Evolutionary conservation across 2,113 vertebrate species (phyloP).

Genomic region (Hippocampus guttulatus): DNA sequence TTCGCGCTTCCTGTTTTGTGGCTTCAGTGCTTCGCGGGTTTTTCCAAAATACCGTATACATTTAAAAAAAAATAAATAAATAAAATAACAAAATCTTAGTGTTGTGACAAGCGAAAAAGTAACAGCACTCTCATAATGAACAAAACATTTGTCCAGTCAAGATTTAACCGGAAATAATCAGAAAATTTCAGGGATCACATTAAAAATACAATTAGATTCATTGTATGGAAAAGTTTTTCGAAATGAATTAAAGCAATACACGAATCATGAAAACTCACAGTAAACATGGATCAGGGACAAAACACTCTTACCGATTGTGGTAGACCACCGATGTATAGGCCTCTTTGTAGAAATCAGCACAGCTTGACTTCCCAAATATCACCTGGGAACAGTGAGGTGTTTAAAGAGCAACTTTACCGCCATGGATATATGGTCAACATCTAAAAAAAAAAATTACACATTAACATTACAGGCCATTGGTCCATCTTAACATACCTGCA

Average conservation of each 20-base stretch:
- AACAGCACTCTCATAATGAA: too few species aligned
- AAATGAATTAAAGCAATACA: too few species aligned
- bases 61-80: too few species aligned
- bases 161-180: too few species aligned
- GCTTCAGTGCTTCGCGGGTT: too few species aligned
- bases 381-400: slow-evolving; percentile 71
- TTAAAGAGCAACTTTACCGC: neutral
- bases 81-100: slow-evolving; percentile 9
- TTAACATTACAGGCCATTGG: neutral
- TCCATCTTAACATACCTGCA: slow-evolving; percentile 78
- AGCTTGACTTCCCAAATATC: slow-evolving; percentile 99
- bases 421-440: neutral
- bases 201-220: too few species aligned
- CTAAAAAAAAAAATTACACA: neutral
- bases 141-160: too few species aligned
- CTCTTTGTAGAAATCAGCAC: slow-evolving; percentile 93
- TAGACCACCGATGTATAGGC: slow-evolving; percentile 97
- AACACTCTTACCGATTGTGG: slow-evolving; percentile 85
- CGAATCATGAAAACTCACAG: neutral
- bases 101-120: too few species aligned
- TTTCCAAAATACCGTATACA: too few species aligned
- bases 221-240: too few species aligned
- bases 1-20: too few species aligned
- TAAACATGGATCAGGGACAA: neutral
- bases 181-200: too few species aligned